A percentile compares a stretch with the other conserved stretches of the same genome.
Evolutionary conservation across 2,888 invertebrate species (phyloP).

Genomic region (Drosophila rubida): DNA sequence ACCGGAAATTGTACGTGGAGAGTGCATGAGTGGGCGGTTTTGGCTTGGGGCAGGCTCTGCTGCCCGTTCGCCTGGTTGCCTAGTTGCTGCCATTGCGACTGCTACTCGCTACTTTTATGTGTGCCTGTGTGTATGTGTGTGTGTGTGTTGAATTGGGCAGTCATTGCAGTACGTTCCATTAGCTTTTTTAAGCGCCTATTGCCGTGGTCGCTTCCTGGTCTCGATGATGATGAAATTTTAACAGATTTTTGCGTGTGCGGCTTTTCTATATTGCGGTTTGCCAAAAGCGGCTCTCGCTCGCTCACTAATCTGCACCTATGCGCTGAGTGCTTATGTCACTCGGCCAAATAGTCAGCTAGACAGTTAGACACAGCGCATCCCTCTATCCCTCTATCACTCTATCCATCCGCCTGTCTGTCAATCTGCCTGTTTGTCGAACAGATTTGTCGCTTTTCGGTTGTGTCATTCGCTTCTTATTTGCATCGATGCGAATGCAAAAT

Average conservation of each 20-base stretch:
- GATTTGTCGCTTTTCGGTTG: constrained; percentile 16
- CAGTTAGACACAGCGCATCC: background rate
- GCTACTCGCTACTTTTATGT: constrained; percentile 1
- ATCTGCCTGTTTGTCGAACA: constrained; percentile 15
- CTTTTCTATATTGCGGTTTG: constrained; percentile 71
- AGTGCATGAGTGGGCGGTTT: constrained; percentile 63
- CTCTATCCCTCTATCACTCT: background rate
- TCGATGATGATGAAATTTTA: constrained; percentile 61
- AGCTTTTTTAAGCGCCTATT: constrained; percentile 69
- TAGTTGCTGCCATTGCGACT: background rate
- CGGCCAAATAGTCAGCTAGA: background rate
- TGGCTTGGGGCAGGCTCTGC: constrained; percentile 5
- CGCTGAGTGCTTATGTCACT: constrained; percentile 25
- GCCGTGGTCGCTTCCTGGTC: constrained; percentile 41
- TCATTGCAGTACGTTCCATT: constrained; percentile 72
- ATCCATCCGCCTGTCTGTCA: background rate
- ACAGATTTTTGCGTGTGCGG: constrained; percentile 70
- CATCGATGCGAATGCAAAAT: constrained; percentile 46
- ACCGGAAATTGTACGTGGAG: constrained; percentile 82
- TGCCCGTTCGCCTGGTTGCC: too few relatives aligned
- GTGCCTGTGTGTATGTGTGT: constrained; percentile 14
- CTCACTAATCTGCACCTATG: constrained; percentile 26
- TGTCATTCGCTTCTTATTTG: constrained; percentile 41
- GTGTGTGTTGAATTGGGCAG: constrained; percentile 40
- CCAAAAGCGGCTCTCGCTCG: constrained; percentile 42